Evolutionary conservation across 1,140 invertebrate species (phyloP).

Genomic region (Brachionus angularis): DNA sequence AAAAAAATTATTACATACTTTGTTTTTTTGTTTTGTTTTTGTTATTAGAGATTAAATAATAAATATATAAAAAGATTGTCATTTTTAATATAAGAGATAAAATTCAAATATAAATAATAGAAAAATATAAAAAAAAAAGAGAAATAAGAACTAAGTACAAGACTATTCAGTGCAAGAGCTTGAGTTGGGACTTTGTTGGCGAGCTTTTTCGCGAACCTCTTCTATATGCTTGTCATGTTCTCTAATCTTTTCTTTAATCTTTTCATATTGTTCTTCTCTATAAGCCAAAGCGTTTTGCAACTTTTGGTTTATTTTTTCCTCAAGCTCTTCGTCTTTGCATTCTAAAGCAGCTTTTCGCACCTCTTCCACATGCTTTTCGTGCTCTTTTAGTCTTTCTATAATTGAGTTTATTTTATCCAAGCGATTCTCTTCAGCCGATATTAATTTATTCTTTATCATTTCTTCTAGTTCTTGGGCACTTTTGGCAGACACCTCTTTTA

Average conservation of each 20-base stretch:
- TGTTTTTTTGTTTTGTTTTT: too few relatives aligned
- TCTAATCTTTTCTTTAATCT: constrained; percentile 40
- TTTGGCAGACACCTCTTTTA: constrained; percentile 18
- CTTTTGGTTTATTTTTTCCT: constrained; percentile 33
- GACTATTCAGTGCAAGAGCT: constrained; percentile 18
- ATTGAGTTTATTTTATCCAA: neutral
- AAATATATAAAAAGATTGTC: too few relatives aligned
- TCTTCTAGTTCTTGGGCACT: constrained; percentile 12
- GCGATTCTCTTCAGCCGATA: constrained; percentile 41
- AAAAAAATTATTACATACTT: too few relatives aligned
- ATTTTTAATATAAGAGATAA: too few relatives aligned
- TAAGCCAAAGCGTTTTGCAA: constrained; percentile 8
- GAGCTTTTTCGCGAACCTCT: constrained; percentile 31
- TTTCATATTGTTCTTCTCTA: constrained; percentile 28
- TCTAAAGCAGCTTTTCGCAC: neutral
- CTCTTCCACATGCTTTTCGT: constrained; percentile 41
- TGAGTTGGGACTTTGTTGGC: constrained; percentile 26
- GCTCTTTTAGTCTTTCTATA: constrained; percentile 41
- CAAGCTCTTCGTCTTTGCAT: constrained; percentile 23
- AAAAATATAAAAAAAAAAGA: neutral
- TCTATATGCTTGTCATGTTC: constrained; percentile 40
- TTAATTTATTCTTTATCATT: constrained; percentile 36
- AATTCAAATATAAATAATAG: too few relatives aligned
- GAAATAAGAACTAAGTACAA: neutral
- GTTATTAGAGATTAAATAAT: too few relatives aligned